Evolutionary conservation across 2,113 vertebrate genomes (phyloP).

Genomic region (Clarias magur): DNA sequence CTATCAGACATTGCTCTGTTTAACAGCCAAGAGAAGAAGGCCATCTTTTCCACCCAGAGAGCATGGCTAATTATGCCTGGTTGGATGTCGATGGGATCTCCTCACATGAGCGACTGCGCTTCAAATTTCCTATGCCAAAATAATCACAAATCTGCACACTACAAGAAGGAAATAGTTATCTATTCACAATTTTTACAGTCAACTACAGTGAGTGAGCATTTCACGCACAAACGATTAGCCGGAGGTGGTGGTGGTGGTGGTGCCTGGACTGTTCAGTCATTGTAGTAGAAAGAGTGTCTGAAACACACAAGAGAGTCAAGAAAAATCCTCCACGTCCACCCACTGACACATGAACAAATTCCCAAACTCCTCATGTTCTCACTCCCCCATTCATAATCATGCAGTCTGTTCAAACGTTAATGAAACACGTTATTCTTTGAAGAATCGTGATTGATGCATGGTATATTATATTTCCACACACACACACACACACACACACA

Average conservation of each 20-base stretch:
- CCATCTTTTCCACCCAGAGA: constrained; percentile 12
- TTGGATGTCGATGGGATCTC: background rate
- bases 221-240: background rate
- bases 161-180: background rate
- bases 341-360: constrained; percentile 15
- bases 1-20: constrained; percentile 21
- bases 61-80: background rate
- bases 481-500: background rate
- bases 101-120: background rate
- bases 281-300: constrained; percentile 3
- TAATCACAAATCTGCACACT: background rate
- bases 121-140: background rate
- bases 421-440: constrained; percentile 22
- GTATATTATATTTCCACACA: background rate
- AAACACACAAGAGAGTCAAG: background rate
- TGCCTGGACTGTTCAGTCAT: background rate
- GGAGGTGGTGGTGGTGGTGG: background rate
- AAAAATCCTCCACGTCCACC: constrained; percentile 9
- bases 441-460: background rate
- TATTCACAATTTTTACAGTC: background rate
- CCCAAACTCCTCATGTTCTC: constrained; percentile 12
- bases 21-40: constrained; percentile 8
- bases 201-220: background rate
- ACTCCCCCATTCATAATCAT: constrained; percentile 18
- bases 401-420: constrained; percentile 17